Percentiles rank a stretch among this genome's conserved stretches.
Evolutionary conservation across 2,113 vertebrate genomes (phyloP).

Genomic region (Lampris megalopsis): DNA sequence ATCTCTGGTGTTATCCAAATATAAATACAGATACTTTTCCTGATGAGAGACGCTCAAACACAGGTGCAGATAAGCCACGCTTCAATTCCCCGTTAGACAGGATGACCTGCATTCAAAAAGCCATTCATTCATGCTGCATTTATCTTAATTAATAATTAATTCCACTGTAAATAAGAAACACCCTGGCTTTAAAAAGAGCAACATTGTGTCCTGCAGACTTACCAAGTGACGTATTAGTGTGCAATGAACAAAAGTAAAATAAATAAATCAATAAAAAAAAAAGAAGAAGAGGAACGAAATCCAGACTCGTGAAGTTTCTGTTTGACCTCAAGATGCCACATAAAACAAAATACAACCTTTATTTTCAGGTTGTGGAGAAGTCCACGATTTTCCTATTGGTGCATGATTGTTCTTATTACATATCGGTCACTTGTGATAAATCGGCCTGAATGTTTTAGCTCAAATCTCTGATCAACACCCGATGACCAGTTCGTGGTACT

Average conservation of each 20-base stretch:
- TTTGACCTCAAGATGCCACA: conserved; percentile 2
- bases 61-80: no score
- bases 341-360: background rate
- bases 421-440: no score
- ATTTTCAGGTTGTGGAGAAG: background rate
- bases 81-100: background rate
- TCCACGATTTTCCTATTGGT: background rate
- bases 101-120: conserved; percentile 17
- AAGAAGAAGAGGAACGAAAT: background rate
- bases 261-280: conserved; percentile 56
- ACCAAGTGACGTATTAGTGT: conserved; percentile 56
- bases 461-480: no score
- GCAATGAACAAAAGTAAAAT: conserved; percentile 39
- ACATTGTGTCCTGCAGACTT: conserved; percentile 62
- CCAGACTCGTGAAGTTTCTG: conserved; percentile 32
- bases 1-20: no score
- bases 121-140: conserved; percentile 31
- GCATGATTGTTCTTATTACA: no score
- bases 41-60: no score
- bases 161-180: conserved; percentile 59
- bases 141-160: conserved; percentile 72
- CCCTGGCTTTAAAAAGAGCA: conserved; percentile 74
- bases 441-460: no score
- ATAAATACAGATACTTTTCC: no score
- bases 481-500: no score